Percentiles rank a stretch among this genome's conserved stretches.
Conservation (phyloP, 2,797 vertebrate species). For the Sebastes variabilis region DNA sequence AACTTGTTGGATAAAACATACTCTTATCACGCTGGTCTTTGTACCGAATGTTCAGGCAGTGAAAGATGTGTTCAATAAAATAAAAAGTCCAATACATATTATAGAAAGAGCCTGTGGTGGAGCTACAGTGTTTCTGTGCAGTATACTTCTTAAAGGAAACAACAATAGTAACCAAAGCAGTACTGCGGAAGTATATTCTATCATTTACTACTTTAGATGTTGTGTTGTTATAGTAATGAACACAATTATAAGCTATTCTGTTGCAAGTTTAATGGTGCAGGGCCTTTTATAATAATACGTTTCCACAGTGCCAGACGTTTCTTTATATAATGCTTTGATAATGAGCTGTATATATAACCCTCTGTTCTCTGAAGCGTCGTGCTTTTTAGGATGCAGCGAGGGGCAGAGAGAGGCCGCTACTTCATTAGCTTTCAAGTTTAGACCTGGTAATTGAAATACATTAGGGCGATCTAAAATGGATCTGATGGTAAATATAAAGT, state of each 20-base stretch:
- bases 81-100: background rate
- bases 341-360: constrained; percentile 72
- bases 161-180: background rate
- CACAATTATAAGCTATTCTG: constrained; percentile 11
- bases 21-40: background rate
- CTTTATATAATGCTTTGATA: constrained; percentile 58
- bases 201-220: constrained; percentile 11
- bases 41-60: background rate
- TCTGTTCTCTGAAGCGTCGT: constrained; percentile 64
- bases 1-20: background rate
- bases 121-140: background rate
- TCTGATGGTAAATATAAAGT: constrained; percentile 87
- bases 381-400: constrained; percentile 61
- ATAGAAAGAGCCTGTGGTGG: background rate
- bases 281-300: constrained; percentile 29
- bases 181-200: background rate
- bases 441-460: constrained; percentile 81
- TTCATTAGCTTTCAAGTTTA: constrained; percentile 79
- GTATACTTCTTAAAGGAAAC: background rate
- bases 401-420: constrained; percentile 59
- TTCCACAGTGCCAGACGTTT: constrained; percentile 7
- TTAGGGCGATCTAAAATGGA: constrained; percentile 78
- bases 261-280: constrained; percentile 13
- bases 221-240: constrained; percentile 9
- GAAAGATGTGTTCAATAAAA: background rate